Evolutionary conservation across 2,888 invertebrate species (phyloP), one percentile per base, ranked within the genome.

Genomic region (Tinea trinotella): DNA sequence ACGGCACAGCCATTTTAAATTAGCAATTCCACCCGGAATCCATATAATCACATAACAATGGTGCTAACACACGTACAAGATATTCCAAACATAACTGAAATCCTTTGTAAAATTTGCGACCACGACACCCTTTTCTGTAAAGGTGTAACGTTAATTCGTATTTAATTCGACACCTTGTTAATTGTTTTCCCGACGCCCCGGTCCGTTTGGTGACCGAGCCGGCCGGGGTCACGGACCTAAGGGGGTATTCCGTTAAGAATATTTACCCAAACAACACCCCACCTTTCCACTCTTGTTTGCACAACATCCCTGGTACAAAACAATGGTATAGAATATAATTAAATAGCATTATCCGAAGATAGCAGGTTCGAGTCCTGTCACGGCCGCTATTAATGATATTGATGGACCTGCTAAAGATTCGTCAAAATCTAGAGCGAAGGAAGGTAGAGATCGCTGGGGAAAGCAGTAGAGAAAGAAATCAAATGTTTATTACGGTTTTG

Each of bases 141-240:
- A 80, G 79, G 76, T 74, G 70, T 66, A 77, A 72, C 82, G 82
- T 79, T 85, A 85, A 85, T 82, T 83, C 79, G 81, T 77, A 81
- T 85, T 80, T 85, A 85, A 85, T 85, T 85, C 85, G 85, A 85
- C 85, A 85, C 85, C 85, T 85, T 79, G 85, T 85, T 85, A 85
- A 85, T 85, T 85, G 84, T 84, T 84, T n/a, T 84, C 72, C 15
- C 76, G 72, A 77, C 79, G 74, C 80, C 76, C 74, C 70, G 69
- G 78, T 76, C 76, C 75, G 78, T 80, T 76, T 82, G 82, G 82
- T 77, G 83, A 82, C 84, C 84, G 79, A 61, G 62, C 56, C 61
- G 66, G 67, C 64, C 68, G 70, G 70, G 71, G 70, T 67, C 70
- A 68, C 68, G 75, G 76, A 69, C 78, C 73, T 65, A 66, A 65